A percentile compares a stretch with the other conserved stretches of the same genome.
phyloP scores from a whole-genome alignment of 1,140 invertebrate genomes.

The Sinella curviseta region DNA sequence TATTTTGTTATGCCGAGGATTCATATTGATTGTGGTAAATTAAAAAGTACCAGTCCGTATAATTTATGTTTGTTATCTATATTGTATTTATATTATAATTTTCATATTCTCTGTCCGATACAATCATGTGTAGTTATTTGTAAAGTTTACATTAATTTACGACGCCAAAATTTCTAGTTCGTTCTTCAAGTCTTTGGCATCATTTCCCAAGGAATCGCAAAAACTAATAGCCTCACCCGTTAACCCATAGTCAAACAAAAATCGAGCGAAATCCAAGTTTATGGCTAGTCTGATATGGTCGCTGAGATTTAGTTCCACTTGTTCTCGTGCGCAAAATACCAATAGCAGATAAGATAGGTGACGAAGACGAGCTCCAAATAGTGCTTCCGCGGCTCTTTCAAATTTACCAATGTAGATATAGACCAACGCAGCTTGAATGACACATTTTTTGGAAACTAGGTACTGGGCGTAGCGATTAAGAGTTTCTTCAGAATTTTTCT shows the following conservation, averaged over 20 bases:
- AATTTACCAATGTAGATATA: constrained; percentile 44
- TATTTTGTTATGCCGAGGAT: no score
- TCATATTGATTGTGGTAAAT: no score
- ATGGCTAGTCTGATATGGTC: constrained; percentile 46
- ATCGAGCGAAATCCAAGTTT: constrained; percentile 46
- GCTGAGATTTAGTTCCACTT: constrained; percentile 30
- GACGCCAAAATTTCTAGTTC: constrained; percentile 47
- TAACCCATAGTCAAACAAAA: constrained; percentile 45
- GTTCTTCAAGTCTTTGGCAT: constrained; percentile 40
- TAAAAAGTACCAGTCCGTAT: no score
- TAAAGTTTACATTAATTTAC: no score
- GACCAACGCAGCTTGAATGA: constrained; percentile 39
- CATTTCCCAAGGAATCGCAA: constrained; percentile 43
- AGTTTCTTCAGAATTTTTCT: constrained; percentile 35
- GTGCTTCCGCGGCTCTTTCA: constrained; percentile 44
- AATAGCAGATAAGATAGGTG: constrained; percentile 44
- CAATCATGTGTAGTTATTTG: no score
- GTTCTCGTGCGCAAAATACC: constrained; percentile 34
- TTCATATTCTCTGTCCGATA: no score
- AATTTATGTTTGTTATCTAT: no score
- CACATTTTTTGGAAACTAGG: constrained; percentile 35
- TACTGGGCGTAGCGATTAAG: constrained; percentile 46
- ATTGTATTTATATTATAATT: not conserved
- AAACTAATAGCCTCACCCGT: constrained; percentile 41
- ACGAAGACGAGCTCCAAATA: constrained; percentile 40